A percentile compares a stretch with the other conserved stretches of the same genome.
phyloP scores from a whole-genome alignment of 2,113 vertebrate species.

The Tichodroma muraria region DNA sequence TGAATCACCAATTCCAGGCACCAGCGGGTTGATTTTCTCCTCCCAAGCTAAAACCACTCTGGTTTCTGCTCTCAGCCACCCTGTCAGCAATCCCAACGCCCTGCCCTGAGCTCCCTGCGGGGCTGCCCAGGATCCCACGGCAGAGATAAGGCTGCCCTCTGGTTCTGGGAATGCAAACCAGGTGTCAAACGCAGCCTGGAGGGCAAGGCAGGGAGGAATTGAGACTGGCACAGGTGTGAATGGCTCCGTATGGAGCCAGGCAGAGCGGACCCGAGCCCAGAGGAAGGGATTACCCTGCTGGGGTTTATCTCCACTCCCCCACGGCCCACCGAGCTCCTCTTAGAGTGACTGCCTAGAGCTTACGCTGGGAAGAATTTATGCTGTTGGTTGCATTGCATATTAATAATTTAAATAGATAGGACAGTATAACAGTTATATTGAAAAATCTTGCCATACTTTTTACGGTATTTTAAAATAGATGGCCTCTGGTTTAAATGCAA shows the following conservation, averaged over 20 bases:
- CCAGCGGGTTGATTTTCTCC: accelerated
- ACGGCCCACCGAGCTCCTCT: neutral
- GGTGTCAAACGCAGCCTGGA: neutral
- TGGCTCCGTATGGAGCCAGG: neutral
- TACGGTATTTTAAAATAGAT: conserved; percentile 4
- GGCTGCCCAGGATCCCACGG: neutral
- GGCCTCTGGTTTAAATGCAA: neutral
- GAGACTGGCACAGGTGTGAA: neutral
- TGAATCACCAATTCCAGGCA: neutral
- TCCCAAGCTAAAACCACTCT: accelerated
- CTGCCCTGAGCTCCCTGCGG: neutral
- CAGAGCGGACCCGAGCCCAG: neutral
- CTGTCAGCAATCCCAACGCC: neutral
- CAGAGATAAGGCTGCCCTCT: neutral
- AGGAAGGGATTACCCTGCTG: neutral
- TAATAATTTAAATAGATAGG: conserved; percentile 40
- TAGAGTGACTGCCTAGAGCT: neutral
- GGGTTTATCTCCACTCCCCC: neutral
- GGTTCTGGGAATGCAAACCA: neutral
- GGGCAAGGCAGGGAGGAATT: neutral
- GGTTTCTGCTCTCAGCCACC: neutral
- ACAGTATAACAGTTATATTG: conserved; percentile 6
- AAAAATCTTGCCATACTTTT: conserved; percentile 10
- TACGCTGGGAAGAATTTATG: neutral
- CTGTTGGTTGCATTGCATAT: neutral